Conservation (phyloP, 2,113 vertebrate genomes). For the Oreochromis niloticus region DNA sequence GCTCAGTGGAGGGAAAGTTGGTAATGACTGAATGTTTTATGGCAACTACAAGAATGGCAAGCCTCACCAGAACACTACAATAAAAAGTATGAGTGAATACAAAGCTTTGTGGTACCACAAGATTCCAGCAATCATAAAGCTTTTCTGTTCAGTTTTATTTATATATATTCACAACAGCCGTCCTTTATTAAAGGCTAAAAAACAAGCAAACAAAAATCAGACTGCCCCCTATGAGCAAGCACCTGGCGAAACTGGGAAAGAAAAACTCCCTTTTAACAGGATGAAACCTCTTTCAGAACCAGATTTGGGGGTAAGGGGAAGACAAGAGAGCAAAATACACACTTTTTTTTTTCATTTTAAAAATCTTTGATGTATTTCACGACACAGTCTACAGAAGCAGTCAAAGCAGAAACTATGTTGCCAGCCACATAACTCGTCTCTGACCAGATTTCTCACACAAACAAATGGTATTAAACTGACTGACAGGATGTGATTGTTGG, state of each 20-base stretch:
- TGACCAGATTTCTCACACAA: background rate
- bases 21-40: background rate
- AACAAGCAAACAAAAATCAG: no score
- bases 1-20: background rate
- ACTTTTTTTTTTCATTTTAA: background rate
- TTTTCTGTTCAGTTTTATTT: background rate
- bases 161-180: background rate
- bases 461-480: background rate
- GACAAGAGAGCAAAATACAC: background rate
- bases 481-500: background rate
- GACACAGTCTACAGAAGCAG: background rate
- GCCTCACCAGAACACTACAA: background rate
- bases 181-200: background rate
- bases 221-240: background rate
- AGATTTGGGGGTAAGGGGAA: background rate
- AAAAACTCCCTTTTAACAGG: background rate
- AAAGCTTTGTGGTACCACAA: background rate
- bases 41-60: background rate
- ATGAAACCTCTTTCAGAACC: background rate
- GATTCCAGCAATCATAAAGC: background rate
- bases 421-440: background rate
- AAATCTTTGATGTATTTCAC: background rate
- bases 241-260: background rate
- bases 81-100: background rate
- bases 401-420: background rate